Conservation (phyloP, 2,113 vertebrate genomes). For the Excalfactoria chinensis region DNA sequence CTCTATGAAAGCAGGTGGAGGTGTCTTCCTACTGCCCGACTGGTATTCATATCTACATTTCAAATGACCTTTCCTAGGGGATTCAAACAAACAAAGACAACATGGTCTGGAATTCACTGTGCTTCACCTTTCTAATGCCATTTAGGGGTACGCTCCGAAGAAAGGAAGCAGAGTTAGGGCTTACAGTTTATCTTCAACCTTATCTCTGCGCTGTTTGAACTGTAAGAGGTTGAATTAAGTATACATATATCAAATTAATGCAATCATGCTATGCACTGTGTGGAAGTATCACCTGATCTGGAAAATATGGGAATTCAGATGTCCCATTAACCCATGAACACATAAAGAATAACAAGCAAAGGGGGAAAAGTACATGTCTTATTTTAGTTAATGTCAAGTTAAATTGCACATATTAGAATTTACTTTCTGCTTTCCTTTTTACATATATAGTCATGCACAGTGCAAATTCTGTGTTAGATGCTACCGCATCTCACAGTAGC, state of each 20-base stretch:
- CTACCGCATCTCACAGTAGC: not conserved
- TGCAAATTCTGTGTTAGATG: not conserved
- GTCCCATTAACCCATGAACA: not conserved
- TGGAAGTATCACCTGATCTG: not conserved
- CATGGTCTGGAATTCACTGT: not conserved
- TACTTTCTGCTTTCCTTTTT: not conserved
- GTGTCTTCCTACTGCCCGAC: not conserved
- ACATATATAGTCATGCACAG: fast-evolving
- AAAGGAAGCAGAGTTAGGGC: not conserved
- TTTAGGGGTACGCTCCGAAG: not conserved
- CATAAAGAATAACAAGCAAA: not conserved
- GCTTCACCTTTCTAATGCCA: not conserved
- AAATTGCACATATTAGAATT: not conserved
- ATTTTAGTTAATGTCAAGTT: not conserved
- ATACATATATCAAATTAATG: not conserved
- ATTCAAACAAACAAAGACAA: not conserved
- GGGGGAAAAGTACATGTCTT: not conserved
- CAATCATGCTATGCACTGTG: not conserved
- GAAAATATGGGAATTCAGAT: not conserved
- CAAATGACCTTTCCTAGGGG: not conserved
- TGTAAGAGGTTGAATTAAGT: not conserved
- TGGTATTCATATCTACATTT: not conserved
- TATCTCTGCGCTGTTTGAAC: not conserved
- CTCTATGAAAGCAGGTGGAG: not conserved
- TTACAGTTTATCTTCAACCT: not conserved